A percentile compares a stretch with the other conserved stretches of the same genome.
phyloP scores from a whole-genome alignment of 2,888 invertebrate species.

The Epinotia bilunana region DNA sequence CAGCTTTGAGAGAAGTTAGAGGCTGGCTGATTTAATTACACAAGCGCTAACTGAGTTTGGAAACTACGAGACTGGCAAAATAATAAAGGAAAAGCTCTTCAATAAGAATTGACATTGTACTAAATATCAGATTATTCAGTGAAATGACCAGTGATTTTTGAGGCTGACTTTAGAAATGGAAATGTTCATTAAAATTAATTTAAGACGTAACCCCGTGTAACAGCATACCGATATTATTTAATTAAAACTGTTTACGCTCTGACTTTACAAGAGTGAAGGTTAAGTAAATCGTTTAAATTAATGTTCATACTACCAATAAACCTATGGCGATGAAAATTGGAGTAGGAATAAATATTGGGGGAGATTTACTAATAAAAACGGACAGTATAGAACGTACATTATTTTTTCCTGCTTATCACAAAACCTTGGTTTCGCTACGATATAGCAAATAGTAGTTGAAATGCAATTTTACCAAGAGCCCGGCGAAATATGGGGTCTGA shows the following conservation, averaged over 20 bases:
- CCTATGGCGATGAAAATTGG: background rate
- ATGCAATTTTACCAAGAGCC: background rate
- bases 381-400: too few relatives aligned
- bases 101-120: background rate
- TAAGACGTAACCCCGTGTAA: background rate
- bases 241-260: background rate
- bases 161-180: background rate
- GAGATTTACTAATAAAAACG: too few relatives aligned
- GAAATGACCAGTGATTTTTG: background rate
- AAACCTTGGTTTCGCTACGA: too few relatives aligned
- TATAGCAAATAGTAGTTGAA: background rate
- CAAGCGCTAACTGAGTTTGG: background rate
- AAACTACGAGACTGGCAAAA: background rate
- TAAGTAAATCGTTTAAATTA: constrained; percentile 16
- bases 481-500: too few relatives aligned
- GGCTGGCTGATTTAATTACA: background rate
- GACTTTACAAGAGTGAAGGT: constrained; percentile 15
- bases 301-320: background rate
- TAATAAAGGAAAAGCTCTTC: background rate
- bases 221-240: constrained; percentile 9
- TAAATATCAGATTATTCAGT: background rate
- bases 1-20: background rate
- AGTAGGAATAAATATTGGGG: background rate
- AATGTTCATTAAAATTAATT: background rate
- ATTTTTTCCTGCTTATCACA: too few relatives aligned